These are phyloP conservation scores for Hirudo medicinalis DNA, from an alignment of 1,140 invertebrate genomes.

Conservation along the genomic window DNA sequence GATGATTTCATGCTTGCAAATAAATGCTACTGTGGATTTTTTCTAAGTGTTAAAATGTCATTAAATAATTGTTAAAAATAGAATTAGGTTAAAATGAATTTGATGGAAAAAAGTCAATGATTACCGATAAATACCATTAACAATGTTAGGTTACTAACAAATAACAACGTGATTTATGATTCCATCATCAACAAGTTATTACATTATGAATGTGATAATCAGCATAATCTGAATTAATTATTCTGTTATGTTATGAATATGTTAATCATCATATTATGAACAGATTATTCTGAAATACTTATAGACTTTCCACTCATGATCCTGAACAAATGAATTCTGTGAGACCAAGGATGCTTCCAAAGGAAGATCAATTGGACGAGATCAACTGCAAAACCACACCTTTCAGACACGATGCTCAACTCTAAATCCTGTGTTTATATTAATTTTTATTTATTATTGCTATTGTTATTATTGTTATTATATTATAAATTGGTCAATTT, in stretches of 20 bases:
- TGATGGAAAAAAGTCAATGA: too few species aligned
- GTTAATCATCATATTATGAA: neutral
- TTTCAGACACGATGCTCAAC: neutral
- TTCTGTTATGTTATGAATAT: neutral
- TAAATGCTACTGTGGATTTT: too few species aligned
- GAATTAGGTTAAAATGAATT: neutral
- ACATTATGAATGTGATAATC: too few species aligned
- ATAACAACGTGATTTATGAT: too few species aligned
- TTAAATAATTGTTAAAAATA: neutral
- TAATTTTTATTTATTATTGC: neutral
- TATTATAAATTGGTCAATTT: too few species aligned
- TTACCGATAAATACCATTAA: too few species aligned
- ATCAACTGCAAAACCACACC: neutral
- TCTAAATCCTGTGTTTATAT: neutral
- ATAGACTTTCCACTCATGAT: neutral
- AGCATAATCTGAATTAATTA: neutral
- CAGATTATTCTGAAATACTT: neutral
- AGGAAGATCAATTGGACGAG: neutral
- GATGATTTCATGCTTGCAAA: too few species aligned
- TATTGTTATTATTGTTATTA: neutral
- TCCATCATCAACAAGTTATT: too few species aligned
- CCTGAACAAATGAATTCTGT: constrained; percentile 1
- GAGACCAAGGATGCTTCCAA: neutral
- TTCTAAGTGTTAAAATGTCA: neutral
- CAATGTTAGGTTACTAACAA: too few species aligned